These are phyloP conservation scores for Panopea generosa DNA, from an alignment of 2,888 invertebrate species.

Conservation along the genomic window DNA sequence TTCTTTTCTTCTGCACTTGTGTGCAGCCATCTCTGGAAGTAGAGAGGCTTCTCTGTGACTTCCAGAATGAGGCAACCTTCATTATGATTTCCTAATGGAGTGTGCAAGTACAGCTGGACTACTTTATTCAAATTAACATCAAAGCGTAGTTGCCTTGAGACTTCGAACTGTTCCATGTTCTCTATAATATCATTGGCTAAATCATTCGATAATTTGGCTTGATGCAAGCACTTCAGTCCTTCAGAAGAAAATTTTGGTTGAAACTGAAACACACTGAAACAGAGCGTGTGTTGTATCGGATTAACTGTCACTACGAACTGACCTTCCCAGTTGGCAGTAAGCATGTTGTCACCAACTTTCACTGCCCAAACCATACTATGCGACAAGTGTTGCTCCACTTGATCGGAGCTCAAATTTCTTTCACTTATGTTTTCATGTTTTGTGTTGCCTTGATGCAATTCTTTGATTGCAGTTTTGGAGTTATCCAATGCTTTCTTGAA, in stretches of 20 bases:
- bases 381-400: slow-evolving; percentile 59
- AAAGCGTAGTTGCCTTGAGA: slow-evolving; percentile 54
- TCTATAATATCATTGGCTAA: slow-evolving; percentile 50
- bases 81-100: slow-evolving; percentile 30
- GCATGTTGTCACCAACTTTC: slow-evolving; percentile 27
- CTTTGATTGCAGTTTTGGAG: slow-evolving; percentile 18
- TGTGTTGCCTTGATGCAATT: not conserved
- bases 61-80: slow-evolving; percentile 46
- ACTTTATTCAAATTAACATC: slow-evolving; percentile 46
- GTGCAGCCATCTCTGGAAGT: slow-evolving; percentile 58
- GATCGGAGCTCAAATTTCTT: slow-evolving; percentile 31
- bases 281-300: slow-evolving; percentile 37
- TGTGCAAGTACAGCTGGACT: slow-evolving; percentile 40
- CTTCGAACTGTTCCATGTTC: slow-evolving; percentile 63
- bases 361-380: slow-evolving; percentile 60
- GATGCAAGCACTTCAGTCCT: slow-evolving; percentile 48
- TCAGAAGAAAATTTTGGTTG: slow-evolving; percentile 48
- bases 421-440: not conserved
- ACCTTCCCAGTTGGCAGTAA: slow-evolving; percentile 57
- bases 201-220: slow-evolving; percentile 48
- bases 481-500: slow-evolving; percentile 53
- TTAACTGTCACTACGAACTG: slow-evolving; percentile 61
- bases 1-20: slow-evolving; percentile 62
- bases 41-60: slow-evolving; percentile 27
- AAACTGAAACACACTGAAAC: slow-evolving; percentile 53